These are phyloP conservation scores for Halcyon malimbica DNA, from an alignment of 2,113 vertebrate species.

Conservation along the genomic window DNA sequence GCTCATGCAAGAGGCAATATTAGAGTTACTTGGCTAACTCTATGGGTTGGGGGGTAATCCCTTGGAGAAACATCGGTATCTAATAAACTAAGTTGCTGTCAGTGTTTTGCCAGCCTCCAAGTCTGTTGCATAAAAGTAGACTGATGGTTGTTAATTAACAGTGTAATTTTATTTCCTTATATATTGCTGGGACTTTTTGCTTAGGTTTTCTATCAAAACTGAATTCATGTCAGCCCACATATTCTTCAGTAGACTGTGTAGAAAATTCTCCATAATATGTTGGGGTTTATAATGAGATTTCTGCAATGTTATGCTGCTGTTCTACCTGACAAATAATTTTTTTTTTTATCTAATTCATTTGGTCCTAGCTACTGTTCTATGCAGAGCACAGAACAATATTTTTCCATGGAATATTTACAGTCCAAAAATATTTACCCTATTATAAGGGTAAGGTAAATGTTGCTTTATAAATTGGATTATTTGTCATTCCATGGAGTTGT, in stretches of 20 bases:
- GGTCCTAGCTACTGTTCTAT: background rate
- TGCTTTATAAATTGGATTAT: background rate
- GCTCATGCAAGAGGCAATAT: background rate
- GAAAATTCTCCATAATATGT: background rate
- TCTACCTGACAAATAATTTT: background rate
- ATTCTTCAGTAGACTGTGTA: background rate
- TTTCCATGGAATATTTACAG: background rate
- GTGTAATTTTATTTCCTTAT: background rate
- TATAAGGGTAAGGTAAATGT: slow-evolving; percentile 32
- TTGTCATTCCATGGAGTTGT: background rate
- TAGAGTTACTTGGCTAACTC: background rate
- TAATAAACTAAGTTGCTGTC: background rate
- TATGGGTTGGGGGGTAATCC: background rate
- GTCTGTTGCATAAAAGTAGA: background rate
- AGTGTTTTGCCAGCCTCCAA: background rate
- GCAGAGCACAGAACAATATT: background rate
- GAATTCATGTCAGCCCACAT: background rate
- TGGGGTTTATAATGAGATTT: background rate
- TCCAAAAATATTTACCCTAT: slow-evolving; percentile 27
- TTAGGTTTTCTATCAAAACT: background rate
- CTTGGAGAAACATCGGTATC: background rate
- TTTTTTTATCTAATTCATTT: background rate
- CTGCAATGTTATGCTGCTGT: background rate
- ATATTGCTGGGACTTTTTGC: background rate
- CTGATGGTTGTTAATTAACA: background rate